Evolutionary conservation across 1,140 invertebrate genomes (phyloP).

Genomic region (Trachelipus rathkii): DNA sequence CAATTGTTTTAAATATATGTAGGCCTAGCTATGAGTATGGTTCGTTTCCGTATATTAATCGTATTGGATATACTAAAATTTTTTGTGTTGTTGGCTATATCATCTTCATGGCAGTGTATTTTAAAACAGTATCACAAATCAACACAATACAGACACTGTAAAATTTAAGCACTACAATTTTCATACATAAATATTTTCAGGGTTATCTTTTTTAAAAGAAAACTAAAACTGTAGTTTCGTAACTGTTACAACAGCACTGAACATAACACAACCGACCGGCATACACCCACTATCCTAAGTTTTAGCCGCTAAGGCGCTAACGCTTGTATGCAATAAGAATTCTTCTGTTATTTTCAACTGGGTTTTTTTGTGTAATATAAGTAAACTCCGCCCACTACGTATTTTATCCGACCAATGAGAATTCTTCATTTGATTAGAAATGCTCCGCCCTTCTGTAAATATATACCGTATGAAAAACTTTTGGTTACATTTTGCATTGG

Average conservation of each 20-base stretch:
- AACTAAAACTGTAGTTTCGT: not conserved
- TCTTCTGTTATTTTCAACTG: too few relatives aligned
- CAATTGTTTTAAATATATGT: not conserved
- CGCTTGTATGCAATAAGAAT: not conserved
- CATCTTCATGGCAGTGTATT: not conserved
- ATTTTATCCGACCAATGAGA: not conserved
- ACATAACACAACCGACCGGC: not conserved
- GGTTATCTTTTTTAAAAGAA: too few relatives aligned
- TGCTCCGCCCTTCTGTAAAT: not conserved
- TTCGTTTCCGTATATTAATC: not conserved
- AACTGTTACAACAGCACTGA: not conserved
- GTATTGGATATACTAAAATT: not conserved
- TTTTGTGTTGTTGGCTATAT: not conserved
- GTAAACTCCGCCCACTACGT: not conserved
- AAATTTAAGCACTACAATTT: not conserved
- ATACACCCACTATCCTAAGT: not conserved
- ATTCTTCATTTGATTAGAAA: not conserved
- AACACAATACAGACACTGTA: not conserved
- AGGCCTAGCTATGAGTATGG: not conserved
- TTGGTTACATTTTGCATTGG: not conserved
- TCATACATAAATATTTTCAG: too few relatives aligned
- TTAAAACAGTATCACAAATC: not conserved
- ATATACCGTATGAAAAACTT: not conserved
- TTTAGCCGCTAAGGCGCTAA: not conserved
- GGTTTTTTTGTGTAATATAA: not conserved